Conservation (phyloP, 2,888 invertebrate genomes). For the Zonitis immaculata region DNA sequence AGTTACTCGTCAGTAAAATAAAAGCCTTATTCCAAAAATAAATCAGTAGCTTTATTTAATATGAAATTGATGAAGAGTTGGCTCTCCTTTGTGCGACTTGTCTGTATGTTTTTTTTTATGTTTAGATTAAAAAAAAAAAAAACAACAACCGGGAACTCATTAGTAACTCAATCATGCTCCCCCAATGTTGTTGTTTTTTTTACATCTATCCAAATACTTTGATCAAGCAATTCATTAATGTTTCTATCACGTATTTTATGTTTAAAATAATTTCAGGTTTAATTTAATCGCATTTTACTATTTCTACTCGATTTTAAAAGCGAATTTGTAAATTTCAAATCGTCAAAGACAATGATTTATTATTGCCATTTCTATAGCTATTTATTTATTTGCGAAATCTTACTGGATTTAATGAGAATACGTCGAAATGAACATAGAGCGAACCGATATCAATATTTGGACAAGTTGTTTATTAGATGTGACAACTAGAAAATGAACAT, state of each 20-base stretch:
- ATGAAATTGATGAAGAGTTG: too few relatives aligned
- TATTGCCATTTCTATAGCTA: too few relatives aligned
- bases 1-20: too few relatives aligned
- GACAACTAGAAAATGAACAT: not conserved
- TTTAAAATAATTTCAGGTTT: conserved; percentile 1
- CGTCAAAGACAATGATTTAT: too few relatives aligned
- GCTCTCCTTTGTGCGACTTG: too few relatives aligned
- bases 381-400: too few relatives aligned
- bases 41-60: too few relatives aligned
- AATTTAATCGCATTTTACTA: not conserved
- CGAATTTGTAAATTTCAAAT: too few relatives aligned
- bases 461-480: not conserved
- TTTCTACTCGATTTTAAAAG: not conserved
- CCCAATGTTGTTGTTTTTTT: conserved; percentile 8
- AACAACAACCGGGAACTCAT: not conserved
- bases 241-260: conserved; percentile 12
- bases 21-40: too few relatives aligned
- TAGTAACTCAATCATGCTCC: conserved; percentile 10
- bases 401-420: not conserved
- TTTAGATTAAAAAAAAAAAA: too few relatives aligned
- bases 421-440: not conserved
- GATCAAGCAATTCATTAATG: conserved; percentile 12
- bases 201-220: conserved; percentile 13
- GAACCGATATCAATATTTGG: not conserved
- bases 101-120: not conserved